A percentile compares a stretch with the other conserved stretches of the same genome.
Conservation (phyloP, 2,797 vertebrate species). For the Jordanella pulchra region DNA sequence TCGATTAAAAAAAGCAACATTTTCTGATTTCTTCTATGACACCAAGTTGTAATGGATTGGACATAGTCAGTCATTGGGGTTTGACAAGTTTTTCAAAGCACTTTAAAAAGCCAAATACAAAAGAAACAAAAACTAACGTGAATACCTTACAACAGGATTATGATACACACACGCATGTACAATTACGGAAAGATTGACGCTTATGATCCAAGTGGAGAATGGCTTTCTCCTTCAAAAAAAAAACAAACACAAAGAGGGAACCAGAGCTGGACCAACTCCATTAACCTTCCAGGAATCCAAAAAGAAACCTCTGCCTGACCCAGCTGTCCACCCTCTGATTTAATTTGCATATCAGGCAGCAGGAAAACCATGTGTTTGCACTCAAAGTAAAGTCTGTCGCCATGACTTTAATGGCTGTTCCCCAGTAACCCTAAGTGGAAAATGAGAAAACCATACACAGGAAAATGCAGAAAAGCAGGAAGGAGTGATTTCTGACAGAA, state of each 20-base stretch:
- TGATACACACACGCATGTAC: not conserved
- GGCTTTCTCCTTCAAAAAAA: not conserved
- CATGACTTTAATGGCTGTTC: constrained; percentile 11
- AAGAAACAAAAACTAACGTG: not conserved
- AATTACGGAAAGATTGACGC: not conserved
- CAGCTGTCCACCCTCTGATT: constrained; percentile 37
- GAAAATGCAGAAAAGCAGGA: constrained; percentile 36
- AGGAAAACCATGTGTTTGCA: constrained; percentile 37
- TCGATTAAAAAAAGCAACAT: not conserved
- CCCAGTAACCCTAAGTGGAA: constrained; percentile 7
- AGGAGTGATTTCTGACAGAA: constrained; percentile 61
- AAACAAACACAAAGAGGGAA: not conserved
- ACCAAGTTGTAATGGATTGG: not conserved
- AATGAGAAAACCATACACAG: constrained; percentile 34
- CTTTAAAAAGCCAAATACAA: not conserved
- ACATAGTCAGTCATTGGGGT: not conserved
- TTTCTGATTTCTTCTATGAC: not conserved
- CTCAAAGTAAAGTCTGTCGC: constrained; percentile 29
- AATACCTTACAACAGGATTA: not conserved
- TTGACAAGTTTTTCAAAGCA: not conserved
- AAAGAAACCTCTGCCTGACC: constrained; percentile 5
- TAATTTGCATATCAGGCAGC: constrained; percentile 44
- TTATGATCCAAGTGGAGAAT: not conserved
- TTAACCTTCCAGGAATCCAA: not conserved
- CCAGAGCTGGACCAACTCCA: not conserved